A percentile compares a stretch with the other conserved stretches of the same genome.
phyloP scores from a whole-genome alignment of 2,888 invertebrate genomes.

The Amphipyra berbera region DNA sequence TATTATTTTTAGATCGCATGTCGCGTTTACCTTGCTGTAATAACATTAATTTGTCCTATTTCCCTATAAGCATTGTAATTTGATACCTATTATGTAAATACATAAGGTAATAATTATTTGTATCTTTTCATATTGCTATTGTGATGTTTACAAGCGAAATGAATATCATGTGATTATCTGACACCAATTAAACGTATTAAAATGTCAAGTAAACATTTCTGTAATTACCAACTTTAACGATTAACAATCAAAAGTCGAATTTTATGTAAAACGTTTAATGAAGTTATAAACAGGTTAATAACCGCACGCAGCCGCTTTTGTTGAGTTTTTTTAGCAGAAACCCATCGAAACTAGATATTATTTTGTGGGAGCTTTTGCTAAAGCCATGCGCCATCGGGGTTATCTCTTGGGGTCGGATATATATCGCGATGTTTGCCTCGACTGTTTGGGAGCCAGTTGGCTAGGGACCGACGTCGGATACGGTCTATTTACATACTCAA shows the following conservation, averaged over 20 bases:
- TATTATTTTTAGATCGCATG: slow-evolving; percentile 24
- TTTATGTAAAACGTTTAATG: not conserved
- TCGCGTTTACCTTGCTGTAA: not conserved
- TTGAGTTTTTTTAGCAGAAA: slow-evolving; percentile 15
- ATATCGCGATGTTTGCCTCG: slow-evolving; percentile 31
- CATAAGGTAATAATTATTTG: not conserved
- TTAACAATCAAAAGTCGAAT: not conserved
- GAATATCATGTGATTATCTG: not conserved
- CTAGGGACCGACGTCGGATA: slow-evolving; percentile 72
- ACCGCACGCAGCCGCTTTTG: slow-evolving; percentile 3
- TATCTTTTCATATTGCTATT: not conserved
- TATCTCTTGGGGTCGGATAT: slow-evolving; percentile 66
- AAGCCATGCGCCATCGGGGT: slow-evolving; percentile 71
- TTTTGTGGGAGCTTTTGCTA: slow-evolving; percentile 32
- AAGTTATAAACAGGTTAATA: not conserved
- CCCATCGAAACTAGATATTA: slow-evolving; percentile 41
- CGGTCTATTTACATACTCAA: slow-evolving; percentile 49
- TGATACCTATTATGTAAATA: too few species aligned
- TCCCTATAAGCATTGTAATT: too few species aligned
- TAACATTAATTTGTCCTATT: too few species aligned
- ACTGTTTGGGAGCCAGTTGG: slow-evolving; percentile 60
- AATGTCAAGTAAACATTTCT: slow-evolving; percentile 1
- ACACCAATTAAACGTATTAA: not conserved
- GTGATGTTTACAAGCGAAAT: slow-evolving; percentile 3
- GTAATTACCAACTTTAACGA: not conserved